Base-by-base conservation (phyloP, 2,797 vertebrate genomes). In the Rhodeus uyekii region DNA sequence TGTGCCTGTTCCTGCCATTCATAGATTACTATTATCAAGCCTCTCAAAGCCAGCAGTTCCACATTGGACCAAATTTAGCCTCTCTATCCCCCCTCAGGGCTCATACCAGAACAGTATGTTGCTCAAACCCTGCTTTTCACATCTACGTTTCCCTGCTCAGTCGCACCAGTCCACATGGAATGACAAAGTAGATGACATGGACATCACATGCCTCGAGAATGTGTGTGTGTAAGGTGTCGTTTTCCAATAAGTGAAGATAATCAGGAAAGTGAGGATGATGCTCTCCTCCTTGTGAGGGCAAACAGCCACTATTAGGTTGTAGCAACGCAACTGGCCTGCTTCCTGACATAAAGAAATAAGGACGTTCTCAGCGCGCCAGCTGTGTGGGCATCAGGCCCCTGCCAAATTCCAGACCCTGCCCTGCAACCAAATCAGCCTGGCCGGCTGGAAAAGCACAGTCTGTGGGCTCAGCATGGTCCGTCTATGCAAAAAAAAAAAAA, bases 1-100 rank as follows among this genome's bases (percentile, higher is more conserved):
- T 85, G 88, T 87, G 86, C 83, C 85, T 86, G 77, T 89, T 93
- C 89, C 93, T 92, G 89, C 89, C 89, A 86, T 86, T 91, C 89
- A 92, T 91, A 93, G 92, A 93, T 94, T 94, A 95, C 95, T 93
- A 92, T 94, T 96, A 97, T 96, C 92, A 90, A 91, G 93, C 85
- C 90, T 90, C 93, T 95, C 93, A 93, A 93, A 93, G 90, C 94
- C 92, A 88, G 48, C 88, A 64, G 81, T 80, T 86, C 89, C 86
- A 85, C 87, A 91, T 85, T 90, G 83, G 84, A 88, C 91, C 92
- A 93, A 94, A 95, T 93, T 94, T 93, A 94, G 92, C 90, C 90
- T 88, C 86, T 76, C 90, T 92, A 92, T 94, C 91, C 89, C 90
- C 72, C 78, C 46, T 72, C 69, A 63, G 42, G 84, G 74, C 68